Evolutionary conservation across 2,113 vertebrate genomes (phyloP).

Genomic region (Emydocephalus ijimae): DNA sequence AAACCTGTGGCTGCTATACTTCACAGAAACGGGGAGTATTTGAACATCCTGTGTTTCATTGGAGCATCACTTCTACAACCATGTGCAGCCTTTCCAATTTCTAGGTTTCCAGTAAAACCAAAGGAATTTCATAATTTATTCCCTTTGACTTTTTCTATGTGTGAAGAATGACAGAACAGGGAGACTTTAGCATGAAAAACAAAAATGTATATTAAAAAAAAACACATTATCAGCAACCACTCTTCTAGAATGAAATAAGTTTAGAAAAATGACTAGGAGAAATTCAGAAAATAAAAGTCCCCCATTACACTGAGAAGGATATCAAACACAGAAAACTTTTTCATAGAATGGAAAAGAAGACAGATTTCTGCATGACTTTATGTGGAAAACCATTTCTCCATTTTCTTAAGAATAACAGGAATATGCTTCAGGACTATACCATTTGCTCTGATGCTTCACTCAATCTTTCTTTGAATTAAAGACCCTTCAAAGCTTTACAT

Average conservation of each 20-base stretch:
- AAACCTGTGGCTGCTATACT: neutral
- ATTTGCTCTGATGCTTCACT: neutral
- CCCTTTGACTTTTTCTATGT: neutral
- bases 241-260: neutral
- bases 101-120: neutral
- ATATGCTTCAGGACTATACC: neutral
- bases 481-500: neutral
- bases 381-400: neutral
- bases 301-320: neutral
- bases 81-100: neutral
- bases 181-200: neutral
- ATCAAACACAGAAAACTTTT: neutral
- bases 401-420: neutral
- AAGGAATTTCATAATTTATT: neutral
- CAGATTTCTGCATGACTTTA: neutral
- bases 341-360: neutral
- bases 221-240: neutral
- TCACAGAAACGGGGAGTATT: neutral
- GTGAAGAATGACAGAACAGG: neutral
- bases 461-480: neutral
- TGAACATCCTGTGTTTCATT: neutral
- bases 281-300: neutral
- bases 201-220: neutral
- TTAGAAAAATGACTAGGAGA: neutral
- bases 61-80: neutral